Conservation (phyloP, 2,113 vertebrate genomes). For the Triplophysa rosa region DNA sequence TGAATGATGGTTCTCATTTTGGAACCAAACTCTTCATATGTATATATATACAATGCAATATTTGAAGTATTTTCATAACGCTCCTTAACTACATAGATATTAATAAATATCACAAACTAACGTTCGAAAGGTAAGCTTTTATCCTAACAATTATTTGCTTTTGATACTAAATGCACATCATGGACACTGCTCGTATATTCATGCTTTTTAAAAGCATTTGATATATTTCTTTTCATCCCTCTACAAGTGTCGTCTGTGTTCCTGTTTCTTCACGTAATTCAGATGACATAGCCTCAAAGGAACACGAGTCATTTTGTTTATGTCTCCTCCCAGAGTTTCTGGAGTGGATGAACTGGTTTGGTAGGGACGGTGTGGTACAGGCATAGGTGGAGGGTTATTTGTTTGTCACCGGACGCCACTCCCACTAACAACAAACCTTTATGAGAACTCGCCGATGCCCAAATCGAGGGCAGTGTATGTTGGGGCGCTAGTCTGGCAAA, state of each 20-base stretch:
- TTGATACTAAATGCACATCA: constrained; percentile 48
- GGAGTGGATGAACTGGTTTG: constrained; percentile 28
- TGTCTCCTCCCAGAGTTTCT: not conserved
- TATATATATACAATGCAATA: constrained; percentile 45
- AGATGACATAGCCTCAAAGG: not conserved
- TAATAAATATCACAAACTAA: constrained; percentile 65
- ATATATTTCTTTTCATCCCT: constrained; percentile 20
- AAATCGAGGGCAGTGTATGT: not conserved
- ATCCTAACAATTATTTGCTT: constrained; percentile 58
- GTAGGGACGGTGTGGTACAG: not conserved
- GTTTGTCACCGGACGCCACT: not conserved
- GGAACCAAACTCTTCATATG: too few relatives aligned
- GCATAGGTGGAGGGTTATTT: constrained; percentile 4
- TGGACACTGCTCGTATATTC: not conserved
- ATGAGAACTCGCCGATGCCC: not conserved
- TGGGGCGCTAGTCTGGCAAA: not conserved
- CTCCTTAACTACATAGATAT: constrained; percentile 68
- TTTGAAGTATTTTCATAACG: constrained; percentile 55
- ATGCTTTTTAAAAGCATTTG: constrained; percentile 51
- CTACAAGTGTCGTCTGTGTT: constrained; percentile 13
- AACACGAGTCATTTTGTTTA: not conserved
- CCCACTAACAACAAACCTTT: not conserved
- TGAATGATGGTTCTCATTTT: too few relatives aligned
- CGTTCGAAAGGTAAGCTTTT: constrained; percentile 58
- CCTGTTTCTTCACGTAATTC: not conserved